Percentiles rank a stretch among this genome's conserved stretches.
Evolutionary conservation across 2,888 invertebrate species (phyloP).

Genomic region (Callyntrura sp.): DNA sequence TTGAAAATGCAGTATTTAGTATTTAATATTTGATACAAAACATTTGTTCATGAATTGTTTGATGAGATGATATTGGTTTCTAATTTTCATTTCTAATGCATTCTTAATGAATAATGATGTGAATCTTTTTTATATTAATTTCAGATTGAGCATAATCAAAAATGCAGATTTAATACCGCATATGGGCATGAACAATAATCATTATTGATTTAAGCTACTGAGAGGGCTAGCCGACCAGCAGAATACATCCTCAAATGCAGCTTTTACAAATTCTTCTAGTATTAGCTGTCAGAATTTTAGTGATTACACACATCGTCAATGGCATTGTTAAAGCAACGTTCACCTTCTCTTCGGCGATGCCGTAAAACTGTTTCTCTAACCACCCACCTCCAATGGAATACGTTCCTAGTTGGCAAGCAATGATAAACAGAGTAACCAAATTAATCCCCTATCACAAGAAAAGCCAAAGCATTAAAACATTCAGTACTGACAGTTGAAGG

Average conservation of each 20-base stretch:
- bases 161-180: slow-evolving; percentile 58
- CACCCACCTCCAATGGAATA: slow-evolving; percentile 66
- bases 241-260: neutral
- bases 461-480: neutral
- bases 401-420: slow-evolving; percentile 52
- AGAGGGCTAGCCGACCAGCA: neutral
- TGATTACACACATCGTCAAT: neutral
- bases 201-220: neutral
- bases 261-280: neutral
- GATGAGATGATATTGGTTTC: neutral
- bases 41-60: neutral
- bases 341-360: slow-evolving; percentile 23
- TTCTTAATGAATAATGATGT: neutral
- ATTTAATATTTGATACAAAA: neutral
- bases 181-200: slow-evolving; percentile 58
- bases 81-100: neutral
- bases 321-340: slow-evolving; percentile 45
- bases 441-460: slow-evolving; percentile 50
- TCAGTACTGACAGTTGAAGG: neutral
- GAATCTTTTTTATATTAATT: neutral
- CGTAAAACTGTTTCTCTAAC: slow-evolving; percentile 80
- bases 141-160: slow-evolving; percentile 64
- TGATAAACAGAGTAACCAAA: neutral
- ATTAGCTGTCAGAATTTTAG: slow-evolving; percentile 6
- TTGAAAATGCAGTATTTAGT: too few relatives aligned